phyloP scores from a whole-genome alignment of 1,140 invertebrate species.

The Portunus trituberculatus region DNA sequence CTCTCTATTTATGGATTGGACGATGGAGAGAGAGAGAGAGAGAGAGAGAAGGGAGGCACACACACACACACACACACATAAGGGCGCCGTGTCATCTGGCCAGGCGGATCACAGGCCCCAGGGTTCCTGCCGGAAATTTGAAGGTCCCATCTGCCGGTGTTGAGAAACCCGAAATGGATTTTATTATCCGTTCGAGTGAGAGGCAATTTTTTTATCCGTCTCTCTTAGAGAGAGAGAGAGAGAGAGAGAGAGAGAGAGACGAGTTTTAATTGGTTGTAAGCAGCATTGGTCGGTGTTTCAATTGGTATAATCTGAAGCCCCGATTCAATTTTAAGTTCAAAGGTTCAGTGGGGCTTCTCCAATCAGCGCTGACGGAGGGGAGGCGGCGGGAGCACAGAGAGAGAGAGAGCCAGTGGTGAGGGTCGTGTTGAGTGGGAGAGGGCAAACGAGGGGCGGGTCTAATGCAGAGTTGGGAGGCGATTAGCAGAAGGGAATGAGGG shows the following conservation, averaged over 20 bases:
- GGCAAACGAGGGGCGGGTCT: background rate
- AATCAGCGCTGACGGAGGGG: conserved; percentile 31
- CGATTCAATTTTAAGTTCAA: conserved; percentile 59
- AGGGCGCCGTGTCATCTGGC: background rate
- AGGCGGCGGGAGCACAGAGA: background rate
- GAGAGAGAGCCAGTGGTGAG: background rate
- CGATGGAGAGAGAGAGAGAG: background rate
- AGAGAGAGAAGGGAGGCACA: background rate
- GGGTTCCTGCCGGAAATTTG: conserved; percentile 3
- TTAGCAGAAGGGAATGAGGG: conserved; percentile 43
- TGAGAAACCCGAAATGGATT: conserved; percentile 25
- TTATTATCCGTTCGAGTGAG: conserved; percentile 30
- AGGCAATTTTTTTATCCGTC: background rate
- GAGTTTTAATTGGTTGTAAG: conserved; percentile 50
- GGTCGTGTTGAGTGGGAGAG: background rate
- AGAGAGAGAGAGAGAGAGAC: conserved; percentile 41
- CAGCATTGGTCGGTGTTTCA: conserved; percentile 31
- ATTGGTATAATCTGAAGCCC: conserved; percentile 42
- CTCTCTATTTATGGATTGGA: background rate
- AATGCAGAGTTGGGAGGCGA: background rate
- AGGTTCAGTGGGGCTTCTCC: conserved; percentile 48
- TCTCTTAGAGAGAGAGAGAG: background rate
- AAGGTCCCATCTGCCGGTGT: conserved; percentile 45
- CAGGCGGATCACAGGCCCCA: background rate
- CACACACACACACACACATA: background rate